Percentiles rank a stretch among this genome's conserved stretches.
These are phyloP conservation scores for Eupelmus urozonus DNA, from an alignment of 2,888 invertebrate species.

Conservation along the genomic window DNA sequence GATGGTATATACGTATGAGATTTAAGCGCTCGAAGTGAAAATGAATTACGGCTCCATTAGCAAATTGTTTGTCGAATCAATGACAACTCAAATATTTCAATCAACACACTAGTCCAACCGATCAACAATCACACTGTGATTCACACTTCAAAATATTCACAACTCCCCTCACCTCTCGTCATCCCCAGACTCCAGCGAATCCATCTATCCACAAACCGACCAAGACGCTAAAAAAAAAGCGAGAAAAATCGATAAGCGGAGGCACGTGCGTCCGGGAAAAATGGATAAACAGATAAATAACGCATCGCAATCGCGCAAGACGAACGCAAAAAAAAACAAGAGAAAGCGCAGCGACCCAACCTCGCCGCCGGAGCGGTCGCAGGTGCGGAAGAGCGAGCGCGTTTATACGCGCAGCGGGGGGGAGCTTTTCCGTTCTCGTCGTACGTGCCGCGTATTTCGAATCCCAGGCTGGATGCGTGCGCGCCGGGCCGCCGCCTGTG, in stretches of 20 bases:
- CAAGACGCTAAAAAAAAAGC: not conserved
- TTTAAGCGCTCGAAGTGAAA: too few species aligned
- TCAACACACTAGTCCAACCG: too few species aligned
- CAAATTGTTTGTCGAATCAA: too few species aligned
- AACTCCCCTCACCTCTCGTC: too few species aligned
- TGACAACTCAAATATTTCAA: too few species aligned
- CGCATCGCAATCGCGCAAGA: constrained; percentile 16
- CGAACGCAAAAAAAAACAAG: not conserved
- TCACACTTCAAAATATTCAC: too few species aligned
- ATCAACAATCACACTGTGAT: too few species aligned
- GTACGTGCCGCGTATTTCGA: constrained; percentile 46
- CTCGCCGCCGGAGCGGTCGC: constrained; percentile 21
- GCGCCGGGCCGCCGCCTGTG: too few species aligned
- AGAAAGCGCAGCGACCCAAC: not conserved
- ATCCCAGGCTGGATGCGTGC: not conserved
- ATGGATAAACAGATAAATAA: constrained; percentile 38
- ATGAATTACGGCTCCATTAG: too few species aligned
- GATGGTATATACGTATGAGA: too few species aligned
- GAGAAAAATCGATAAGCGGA: constrained; percentile 22
- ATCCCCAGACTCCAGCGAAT: too few species aligned
- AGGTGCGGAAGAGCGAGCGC: constrained; percentile 48
- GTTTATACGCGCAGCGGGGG: constrained; percentile 19
- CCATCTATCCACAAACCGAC: too few species aligned
- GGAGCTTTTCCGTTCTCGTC: not conserved
- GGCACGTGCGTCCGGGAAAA: not conserved